These are phyloP conservation scores for Carettochelys insculpta DNA, from an alignment of 2,113 vertebrate species.

Conservation along the genomic window DNA sequence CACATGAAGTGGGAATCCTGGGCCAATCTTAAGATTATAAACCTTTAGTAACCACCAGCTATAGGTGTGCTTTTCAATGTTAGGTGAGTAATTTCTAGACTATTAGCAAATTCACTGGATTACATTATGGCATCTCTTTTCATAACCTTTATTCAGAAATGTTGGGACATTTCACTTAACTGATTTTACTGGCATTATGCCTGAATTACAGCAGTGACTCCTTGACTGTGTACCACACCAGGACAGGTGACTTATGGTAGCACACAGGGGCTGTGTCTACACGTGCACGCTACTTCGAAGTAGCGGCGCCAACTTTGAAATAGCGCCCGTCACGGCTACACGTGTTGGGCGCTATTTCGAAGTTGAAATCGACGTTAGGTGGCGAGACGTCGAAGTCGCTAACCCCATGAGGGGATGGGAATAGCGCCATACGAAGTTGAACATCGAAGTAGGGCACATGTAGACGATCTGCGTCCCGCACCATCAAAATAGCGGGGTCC, in stretches of 20 bases:
- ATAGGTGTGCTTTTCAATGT: constrained; percentile 73
- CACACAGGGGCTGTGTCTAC: no score
- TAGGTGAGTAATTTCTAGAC: constrained; percentile 75
- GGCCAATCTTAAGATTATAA: constrained; percentile 75
- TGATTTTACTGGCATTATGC: constrained; percentile 67
- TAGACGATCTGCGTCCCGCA: no score
- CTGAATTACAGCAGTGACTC: constrained; percentile 60
- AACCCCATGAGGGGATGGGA: no score
- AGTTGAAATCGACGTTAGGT: no score
- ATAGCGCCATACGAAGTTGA: no score
- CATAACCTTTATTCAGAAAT: constrained; percentile 76
- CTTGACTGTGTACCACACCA: constrained; percentile 56
- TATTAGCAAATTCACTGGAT: constrained; percentile 71
- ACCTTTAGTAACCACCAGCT: constrained; percentile 69
- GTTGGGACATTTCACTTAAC: constrained; percentile 73
- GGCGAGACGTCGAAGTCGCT: no score
- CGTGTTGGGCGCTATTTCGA: no score
- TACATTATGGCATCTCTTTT: constrained; percentile 72
- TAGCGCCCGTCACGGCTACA: no score
- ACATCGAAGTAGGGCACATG: no score
- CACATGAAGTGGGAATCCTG: constrained; percentile 53
- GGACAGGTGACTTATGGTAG: neutral
- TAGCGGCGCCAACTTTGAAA: no score
- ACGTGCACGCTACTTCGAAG: no score
- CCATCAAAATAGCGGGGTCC: no score